Evolutionary conservation across 2,113 vertebrate genomes (phyloP), one percentile per base, ranked within the genome.

Genomic region (Lophotis ruficrista): DNA sequence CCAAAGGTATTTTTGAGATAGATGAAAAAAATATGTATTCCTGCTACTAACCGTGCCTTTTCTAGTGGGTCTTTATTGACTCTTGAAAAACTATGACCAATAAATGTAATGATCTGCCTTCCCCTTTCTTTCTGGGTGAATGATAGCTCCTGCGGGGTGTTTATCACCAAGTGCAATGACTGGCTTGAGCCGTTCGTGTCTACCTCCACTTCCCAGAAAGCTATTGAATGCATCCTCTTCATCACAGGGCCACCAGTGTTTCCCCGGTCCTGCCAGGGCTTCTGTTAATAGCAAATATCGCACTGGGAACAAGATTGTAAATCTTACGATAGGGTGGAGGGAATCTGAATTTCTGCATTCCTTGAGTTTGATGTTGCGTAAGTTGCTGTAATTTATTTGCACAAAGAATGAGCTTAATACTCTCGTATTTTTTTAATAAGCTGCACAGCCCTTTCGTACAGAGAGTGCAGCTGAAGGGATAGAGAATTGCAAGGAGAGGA

Each of bases 51-150:
- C 60, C 10, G 20, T 78, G 48, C 28, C 51, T 93, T 95, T 97
- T 89, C 80, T 61, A 65, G 68, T 66, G 57, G 70, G 54, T 83
- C 91, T 94, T 89, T 69, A 94, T 90, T 87, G 83, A 83, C 90
- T 81, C 61, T 81, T 83, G 81, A 85, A 89, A 90, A 92, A 81
- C 88, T 88, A 60, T 89, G 89, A 92, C 93, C 85, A 95, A 90
- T 95, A 96, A 96, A 95, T 84, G 93, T 81, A 90, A 96, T 91
- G 62, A 90, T 95, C 82, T 94, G 62, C 65, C 62, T 92, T 83
- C n/a, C 38, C 48, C 61, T 93, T 93, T 93, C 58, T 90, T 87
- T 66, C 80, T 1, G 72, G 47, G 81, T 94, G 96, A 97, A 73
- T 47, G 83, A 91, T 75, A 58, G 65, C 66, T 95, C 86, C 90